phyloP scores from a whole-genome alignment of 2,113 vertebrate genomes.

The Lepus timidus region DNA sequence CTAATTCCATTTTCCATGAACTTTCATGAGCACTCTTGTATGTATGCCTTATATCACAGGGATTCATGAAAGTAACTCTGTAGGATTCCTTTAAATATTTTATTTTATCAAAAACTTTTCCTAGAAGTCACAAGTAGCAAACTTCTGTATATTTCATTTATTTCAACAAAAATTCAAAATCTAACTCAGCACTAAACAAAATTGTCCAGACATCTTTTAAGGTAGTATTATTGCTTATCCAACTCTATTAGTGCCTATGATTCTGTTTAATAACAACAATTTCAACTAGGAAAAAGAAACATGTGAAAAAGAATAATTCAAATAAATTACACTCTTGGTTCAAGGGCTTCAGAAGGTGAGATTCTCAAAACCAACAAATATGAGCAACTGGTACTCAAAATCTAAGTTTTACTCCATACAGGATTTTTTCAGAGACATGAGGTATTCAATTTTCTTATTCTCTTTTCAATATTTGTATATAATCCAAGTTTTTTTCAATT shows the following conservation, averaged over 20 bases:
- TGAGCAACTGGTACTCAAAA: background rate
- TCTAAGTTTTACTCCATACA: background rate
- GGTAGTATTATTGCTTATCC: background rate
- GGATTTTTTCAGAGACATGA: background rate
- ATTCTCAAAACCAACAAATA: conserved; percentile 26
- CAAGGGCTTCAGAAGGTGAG: background rate
- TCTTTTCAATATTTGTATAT: background rate
- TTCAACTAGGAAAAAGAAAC: conserved; percentile 1
- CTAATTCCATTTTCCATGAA: no score
- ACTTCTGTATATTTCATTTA: conserved; percentile 10
- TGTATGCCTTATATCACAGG: background rate
- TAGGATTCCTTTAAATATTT: conserved; percentile 18
- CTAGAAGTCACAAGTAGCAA: conserved; percentile 3
- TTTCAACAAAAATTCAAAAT: conserved; percentile 47
- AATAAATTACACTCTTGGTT: conserved; percentile 10
- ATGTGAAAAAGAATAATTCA: background rate
- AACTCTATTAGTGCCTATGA: background rate
- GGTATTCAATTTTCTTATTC: background rate
- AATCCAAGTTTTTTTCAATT: background rate
- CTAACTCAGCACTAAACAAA: conserved; percentile 56
- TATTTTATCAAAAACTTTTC: conserved; percentile 34
- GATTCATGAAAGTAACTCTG: background rate
- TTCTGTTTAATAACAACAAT: background rate
- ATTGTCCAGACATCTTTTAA: background rate
- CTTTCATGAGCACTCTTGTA: background rate